phyloP scores from a whole-genome alignment of 2,797 vertebrate species.

The Acrocephalus scirpaceus region DNA sequence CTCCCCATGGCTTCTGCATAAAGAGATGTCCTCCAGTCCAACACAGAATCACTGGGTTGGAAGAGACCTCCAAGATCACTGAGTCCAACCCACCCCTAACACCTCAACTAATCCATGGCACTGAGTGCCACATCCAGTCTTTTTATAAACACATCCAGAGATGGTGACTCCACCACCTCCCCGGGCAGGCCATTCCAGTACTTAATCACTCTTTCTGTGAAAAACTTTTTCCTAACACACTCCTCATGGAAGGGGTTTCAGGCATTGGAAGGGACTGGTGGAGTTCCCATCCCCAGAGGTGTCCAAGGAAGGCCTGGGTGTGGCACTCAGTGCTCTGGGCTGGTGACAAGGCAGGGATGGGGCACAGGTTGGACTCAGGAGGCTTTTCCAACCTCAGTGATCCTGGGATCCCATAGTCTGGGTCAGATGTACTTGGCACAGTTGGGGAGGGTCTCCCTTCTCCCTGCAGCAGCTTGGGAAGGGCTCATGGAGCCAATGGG shows the following conservation, averaged over 20 bases:
- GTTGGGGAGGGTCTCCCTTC: not conserved
- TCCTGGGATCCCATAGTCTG: not conserved
- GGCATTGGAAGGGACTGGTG: not conserved
- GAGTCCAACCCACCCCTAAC: not conserved
- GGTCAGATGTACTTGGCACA: not conserved
- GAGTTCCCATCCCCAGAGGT: not conserved
- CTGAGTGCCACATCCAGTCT: not conserved
- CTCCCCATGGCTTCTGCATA: not conserved
- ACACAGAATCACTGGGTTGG: not conserved
- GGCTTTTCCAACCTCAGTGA: not conserved
- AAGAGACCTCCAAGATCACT: not conserved
- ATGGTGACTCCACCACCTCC: not conserved
- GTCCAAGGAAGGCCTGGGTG: not conserved
- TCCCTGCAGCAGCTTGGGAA: not conserved
- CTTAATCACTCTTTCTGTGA: not conserved
- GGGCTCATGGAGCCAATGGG: not conserved
- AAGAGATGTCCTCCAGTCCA: not conserved
- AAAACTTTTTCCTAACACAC: not conserved
- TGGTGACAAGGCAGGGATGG: rapidly evolving
- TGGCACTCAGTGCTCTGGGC: not conserved
- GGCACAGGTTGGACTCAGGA: rapidly evolving
- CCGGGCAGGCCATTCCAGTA: not conserved
- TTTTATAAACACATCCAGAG: not conserved
- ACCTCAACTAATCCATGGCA: not conserved
- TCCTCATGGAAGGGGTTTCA: not conserved